Percentiles rank a stretch among this genome's conserved stretches.
These are phyloP conservation scores for Coelopa pilipes DNA, from an alignment of 2,888 invertebrate genomes.

Conservation along the genomic window DNA sequence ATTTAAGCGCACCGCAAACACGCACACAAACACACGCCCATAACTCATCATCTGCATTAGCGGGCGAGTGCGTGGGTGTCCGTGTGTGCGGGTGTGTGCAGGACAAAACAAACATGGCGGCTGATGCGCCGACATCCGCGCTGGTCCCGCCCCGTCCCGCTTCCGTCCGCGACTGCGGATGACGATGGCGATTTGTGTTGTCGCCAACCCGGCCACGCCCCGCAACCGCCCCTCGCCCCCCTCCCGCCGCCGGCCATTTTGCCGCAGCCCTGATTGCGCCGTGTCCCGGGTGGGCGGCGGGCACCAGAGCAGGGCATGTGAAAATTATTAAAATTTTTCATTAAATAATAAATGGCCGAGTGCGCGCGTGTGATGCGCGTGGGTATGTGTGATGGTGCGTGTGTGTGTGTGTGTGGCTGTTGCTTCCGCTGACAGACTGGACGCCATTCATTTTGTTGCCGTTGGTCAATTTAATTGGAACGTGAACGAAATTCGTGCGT, in stretches of 20 bases:
- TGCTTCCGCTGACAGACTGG: constrained; percentile 8
- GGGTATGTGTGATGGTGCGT: no score
- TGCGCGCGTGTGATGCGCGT: neutral
- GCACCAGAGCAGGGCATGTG: neutral
- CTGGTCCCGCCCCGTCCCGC: neutral
- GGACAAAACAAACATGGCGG: constrained; percentile 16
- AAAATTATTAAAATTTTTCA: constrained; percentile 17
- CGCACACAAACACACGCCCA: constrained; percentile 25
- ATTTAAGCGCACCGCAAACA: constrained; percentile 27
- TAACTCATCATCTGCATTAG: constrained; percentile 17
- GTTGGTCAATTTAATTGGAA: constrained; percentile 17
- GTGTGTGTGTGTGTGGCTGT: constrained; percentile 14
- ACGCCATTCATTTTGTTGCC: neutral
- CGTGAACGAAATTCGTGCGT: neutral
- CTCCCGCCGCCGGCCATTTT: neutral
- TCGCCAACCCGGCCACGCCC: neutral
- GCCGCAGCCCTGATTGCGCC: no score
- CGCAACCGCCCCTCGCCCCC: neutral
- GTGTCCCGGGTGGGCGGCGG: neutral
- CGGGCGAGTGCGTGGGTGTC: neutral
- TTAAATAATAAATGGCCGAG: constrained; percentile 17
- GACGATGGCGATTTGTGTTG: neutral
- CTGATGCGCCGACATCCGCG: constrained; percentile 17
- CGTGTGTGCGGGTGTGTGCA: constrained; percentile 7
- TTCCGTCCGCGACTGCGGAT: neutral